phyloP scores from a whole-genome alignment of 64 coral and sea anemone species.

The Dendronephthya gigantea region DNA sequence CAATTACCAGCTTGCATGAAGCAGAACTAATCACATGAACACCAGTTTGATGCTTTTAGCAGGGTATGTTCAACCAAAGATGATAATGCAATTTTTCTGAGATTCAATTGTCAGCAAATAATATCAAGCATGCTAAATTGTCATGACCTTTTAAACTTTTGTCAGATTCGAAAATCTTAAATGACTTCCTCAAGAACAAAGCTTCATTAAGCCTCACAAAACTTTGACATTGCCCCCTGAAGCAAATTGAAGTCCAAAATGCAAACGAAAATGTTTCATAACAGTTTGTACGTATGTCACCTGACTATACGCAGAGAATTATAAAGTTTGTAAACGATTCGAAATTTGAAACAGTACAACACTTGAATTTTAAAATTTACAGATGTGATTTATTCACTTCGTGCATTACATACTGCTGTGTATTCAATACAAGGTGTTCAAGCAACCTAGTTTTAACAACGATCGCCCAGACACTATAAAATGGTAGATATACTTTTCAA shows the following conservation, averaged over 20 bases:
- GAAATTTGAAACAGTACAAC: not conserved
- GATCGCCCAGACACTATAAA: too few species aligned
- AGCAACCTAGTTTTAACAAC: too few species aligned
- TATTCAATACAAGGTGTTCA: too few species aligned
- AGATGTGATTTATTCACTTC: not conserved
- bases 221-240: not conserved
- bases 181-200: not conserved
- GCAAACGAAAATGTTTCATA: not conserved
- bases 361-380: not conserved
- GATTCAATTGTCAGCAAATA: not conserved
- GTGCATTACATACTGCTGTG: too few species aligned
- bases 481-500: too few species aligned
- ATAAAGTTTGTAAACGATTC: not conserved
- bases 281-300: not conserved
- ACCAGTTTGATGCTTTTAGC: not conserved
- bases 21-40: not conserved
- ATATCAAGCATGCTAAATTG: not conserved
- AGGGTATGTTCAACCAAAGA: not conserved
- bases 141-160: not conserved
- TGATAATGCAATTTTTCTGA: not conserved
- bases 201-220: not conserved
- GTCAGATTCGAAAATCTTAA: not conserved
- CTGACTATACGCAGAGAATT: not conserved
- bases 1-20: too few species aligned
- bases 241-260: not conserved